These are phyloP conservation scores for Orycteropus afer DNA, from an alignment of 2,113 vertebrate species.

Conservation along the genomic window DNA sequence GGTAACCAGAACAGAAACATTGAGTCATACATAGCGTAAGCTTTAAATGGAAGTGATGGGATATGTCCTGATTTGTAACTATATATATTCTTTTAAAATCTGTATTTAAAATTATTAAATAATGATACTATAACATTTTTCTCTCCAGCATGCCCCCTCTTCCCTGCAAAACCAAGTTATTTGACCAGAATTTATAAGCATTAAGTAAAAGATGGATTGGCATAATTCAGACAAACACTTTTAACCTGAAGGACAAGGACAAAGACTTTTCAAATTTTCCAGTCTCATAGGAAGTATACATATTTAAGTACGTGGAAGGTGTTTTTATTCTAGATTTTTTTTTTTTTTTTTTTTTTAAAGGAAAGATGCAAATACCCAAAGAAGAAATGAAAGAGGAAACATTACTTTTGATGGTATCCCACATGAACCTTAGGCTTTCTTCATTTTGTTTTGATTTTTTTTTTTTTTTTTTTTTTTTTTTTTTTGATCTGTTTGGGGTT, in stretches of 20 bases:
- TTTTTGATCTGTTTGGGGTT: slow-evolving; percentile 26
- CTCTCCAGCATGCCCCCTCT: not conserved
- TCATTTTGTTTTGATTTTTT: too few species aligned
- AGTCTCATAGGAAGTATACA: not conserved
- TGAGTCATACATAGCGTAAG: slow-evolving; percentile 26
- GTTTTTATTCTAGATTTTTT: not conserved
- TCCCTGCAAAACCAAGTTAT: not conserved
- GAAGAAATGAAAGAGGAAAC: too few species aligned
- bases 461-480: not conserved
- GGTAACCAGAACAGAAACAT: too few species aligned
- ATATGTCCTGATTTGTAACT: not conserved
- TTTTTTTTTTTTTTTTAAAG: too few species aligned
- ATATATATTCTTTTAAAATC: not conserved
- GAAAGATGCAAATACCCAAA: too few species aligned
- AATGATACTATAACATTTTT: not conserved
- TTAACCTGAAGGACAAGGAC: not conserved
- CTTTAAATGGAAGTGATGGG: not conserved
- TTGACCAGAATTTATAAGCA: not conserved
- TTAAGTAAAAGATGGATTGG: not conserved
- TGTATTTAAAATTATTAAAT: slow-evolving; percentile 22
- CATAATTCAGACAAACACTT: not conserved
- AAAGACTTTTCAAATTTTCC: not conserved
- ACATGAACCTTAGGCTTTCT: too few species aligned
- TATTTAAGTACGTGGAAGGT: not conserved
- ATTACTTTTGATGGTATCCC: too few species aligned